These are phyloP conservation scores for Cerceris rybyensis DNA, from an alignment of 2,888 invertebrate species.

Conservation along the genomic window DNA sequence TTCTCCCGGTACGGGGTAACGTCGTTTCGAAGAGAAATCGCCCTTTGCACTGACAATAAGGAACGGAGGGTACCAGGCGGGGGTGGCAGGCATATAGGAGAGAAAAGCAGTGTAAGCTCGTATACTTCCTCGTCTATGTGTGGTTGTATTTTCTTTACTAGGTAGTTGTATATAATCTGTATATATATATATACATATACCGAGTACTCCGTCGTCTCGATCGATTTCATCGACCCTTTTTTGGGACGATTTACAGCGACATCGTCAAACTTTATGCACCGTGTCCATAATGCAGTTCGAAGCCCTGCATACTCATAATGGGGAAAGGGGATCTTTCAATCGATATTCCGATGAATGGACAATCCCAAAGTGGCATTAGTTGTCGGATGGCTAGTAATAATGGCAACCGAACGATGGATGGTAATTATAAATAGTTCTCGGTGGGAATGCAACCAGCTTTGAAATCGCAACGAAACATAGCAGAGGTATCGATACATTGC, in stretches of 20 bases:
- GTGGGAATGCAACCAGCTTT: no score
- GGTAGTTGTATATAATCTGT: background rate
- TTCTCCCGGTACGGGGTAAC: slow-evolving; percentile 69
- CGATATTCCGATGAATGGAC: background rate
- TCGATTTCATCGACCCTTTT: slow-evolving; percentile 49
- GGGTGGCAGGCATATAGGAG: slow-evolving; percentile 23
- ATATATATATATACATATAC: slow-evolving; percentile 1
- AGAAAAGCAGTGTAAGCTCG: slow-evolving; percentile 12
- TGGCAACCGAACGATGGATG: no score
- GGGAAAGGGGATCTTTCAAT: background rate
- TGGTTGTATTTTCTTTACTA: background rate
- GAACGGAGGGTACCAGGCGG: slow-evolving; percentile 44
- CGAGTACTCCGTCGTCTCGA: slow-evolving; percentile 12
- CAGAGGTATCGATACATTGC: no score
- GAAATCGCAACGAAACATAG: no score
- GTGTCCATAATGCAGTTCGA: slow-evolving; percentile 6
- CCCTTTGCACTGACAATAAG: slow-evolving; percentile 71
- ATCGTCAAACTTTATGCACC: slow-evolving; percentile 39
- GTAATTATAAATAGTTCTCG: no score
- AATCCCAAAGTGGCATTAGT: background rate
- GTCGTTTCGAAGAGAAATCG: slow-evolving; percentile 74
- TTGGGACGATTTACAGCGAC: slow-evolving; percentile 41
- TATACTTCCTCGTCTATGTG: slow-evolving; percentile 3
- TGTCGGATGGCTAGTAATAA: background rate
- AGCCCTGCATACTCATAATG: background rate